Percentiles rank a stretch among this genome's conserved stretches.
Conservation (phyloP, 2,797 vertebrate genomes). For the Bufotes viridis region DNA sequence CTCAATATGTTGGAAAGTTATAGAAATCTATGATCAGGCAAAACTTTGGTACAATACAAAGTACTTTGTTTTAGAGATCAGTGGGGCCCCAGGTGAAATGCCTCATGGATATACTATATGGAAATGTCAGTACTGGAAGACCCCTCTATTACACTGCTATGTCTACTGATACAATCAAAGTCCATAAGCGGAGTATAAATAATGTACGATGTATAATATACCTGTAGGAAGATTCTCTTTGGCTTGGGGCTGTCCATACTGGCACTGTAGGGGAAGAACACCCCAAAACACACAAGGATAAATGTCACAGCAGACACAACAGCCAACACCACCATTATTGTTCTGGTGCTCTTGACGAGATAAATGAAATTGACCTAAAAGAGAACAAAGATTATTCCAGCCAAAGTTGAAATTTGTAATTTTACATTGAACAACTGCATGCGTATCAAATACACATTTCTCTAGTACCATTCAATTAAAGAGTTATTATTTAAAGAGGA, state of each 20-base stretch:
- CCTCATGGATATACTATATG: no score
- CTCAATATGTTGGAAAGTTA: no score
- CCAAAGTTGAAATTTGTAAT: not conserved
- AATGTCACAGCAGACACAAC: constrained; percentile 79
- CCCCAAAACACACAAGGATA: constrained; percentile 85
- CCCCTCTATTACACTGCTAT: no score
- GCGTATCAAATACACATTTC: no score
- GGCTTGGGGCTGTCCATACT: constrained; percentile 84
- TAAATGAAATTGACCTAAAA: constrained; percentile 93
- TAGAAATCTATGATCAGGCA: no score
- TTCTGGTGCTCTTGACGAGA: constrained; percentile 85
- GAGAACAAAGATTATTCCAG: constrained; percentile 48
- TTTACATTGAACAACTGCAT: not conserved
- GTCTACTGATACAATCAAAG: no score
- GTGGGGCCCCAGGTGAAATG: no score
- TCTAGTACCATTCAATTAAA: no score
- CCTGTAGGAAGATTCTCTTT: constrained; percentile 93
- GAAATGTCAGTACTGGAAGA: no score
- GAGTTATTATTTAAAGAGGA: no score
- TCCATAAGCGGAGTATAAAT: not conserved
- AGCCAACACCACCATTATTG: constrained; percentile 79
- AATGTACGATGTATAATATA: constrained; percentile 64
- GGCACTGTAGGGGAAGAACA: constrained; percentile 91
- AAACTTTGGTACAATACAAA: no score
- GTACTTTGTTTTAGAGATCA: no score